phyloP scores from a whole-genome alignment of 2,797 vertebrate genomes.

The Molossus molossus region DNA sequence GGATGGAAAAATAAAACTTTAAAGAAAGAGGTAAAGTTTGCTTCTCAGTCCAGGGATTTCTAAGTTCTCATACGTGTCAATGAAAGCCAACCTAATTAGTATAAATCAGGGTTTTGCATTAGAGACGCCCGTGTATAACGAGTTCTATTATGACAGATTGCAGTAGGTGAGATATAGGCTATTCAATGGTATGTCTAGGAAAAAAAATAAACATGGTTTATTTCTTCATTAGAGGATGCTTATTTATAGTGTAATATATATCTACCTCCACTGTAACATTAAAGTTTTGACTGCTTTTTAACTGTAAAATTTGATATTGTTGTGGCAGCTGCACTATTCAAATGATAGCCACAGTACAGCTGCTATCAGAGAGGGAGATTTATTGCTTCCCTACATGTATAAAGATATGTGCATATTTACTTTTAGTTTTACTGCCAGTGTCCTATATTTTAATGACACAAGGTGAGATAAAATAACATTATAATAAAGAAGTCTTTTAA shows the following conservation, averaged over 20 bases:
- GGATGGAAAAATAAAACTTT: background rate
- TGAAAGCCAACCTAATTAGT: constrained; percentile 88
- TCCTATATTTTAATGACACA: constrained; percentile 91
- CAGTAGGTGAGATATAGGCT: constrained; percentile 88
- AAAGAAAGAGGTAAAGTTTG: constrained; percentile 71
- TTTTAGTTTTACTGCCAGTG: constrained; percentile 90
- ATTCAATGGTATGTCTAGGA: constrained; percentile 86
- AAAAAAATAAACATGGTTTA: constrained; percentile 91
- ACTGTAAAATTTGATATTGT: constrained; percentile 92
- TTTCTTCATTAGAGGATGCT: constrained; percentile 92
- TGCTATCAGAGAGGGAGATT: constrained; percentile 91
- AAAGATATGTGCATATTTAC: constrained; percentile 92
- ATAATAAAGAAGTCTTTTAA: constrained; percentile 87
- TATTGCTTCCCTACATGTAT: constrained; percentile 88
- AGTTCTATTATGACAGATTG: constrained; percentile 88
- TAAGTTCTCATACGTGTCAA: constrained; percentile 82
- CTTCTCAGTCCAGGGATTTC: constrained; percentile 78
- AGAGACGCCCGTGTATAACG: constrained; percentile 85
- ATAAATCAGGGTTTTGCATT: constrained; percentile 86
- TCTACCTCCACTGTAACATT: constrained; percentile 91
- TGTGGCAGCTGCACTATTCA: constrained; percentile 91
- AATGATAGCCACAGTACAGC: constrained; percentile 91
- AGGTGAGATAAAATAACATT: constrained; percentile 90
- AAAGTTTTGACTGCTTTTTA: constrained; percentile 92
- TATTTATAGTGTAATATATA: constrained; percentile 91